Conservation (phyloP, 2,888 invertebrate genomes). For the Enchytraeus crypticus region DNA sequence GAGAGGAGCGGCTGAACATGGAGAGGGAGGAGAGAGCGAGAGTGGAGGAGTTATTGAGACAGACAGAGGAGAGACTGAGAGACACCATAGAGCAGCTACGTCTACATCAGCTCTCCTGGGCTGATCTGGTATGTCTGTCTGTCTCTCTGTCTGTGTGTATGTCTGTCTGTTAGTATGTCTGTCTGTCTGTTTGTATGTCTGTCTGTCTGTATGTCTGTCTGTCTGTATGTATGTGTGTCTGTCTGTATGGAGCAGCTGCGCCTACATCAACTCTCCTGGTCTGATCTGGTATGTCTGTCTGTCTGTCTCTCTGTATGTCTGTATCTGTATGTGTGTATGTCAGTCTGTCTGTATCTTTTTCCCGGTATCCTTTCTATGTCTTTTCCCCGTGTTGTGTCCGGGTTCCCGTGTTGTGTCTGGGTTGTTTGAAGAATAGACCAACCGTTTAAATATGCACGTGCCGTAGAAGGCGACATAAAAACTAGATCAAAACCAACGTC, state of each 20-base stretch:
- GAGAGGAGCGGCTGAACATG: background rate
- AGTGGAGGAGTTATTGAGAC: background rate
- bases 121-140: conserved; percentile 5
- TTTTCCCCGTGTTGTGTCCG: too few species aligned
- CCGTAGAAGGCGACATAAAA: too few species aligned
- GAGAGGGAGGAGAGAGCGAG: conserved; percentile 2
- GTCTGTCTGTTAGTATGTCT: too few species aligned
- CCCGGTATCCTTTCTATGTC: background rate
- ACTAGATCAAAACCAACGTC: too few species aligned
- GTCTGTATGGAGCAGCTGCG: conserved; percentile 4
- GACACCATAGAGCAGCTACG: background rate
- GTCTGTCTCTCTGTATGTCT: background rate
- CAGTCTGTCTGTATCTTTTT: too few species aligned
- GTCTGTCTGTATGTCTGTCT: too few species aligned
- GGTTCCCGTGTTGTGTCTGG: too few species aligned
- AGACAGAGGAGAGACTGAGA: background rate
- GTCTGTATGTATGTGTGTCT: too few species aligned
- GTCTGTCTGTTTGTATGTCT: too few species aligned
- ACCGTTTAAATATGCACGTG: too few species aligned
- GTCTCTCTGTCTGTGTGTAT: background rate
- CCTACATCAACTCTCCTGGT: conserved; percentile 2
- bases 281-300: conserved; percentile 5
- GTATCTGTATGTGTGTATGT: too few species aligned
- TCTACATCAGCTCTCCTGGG: conserved; percentile 1
- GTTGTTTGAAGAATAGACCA: too few species aligned